Base-by-base conservation (phyloP, 1,140 invertebrate genomes). In the Drosophila asahinai region DNA sequence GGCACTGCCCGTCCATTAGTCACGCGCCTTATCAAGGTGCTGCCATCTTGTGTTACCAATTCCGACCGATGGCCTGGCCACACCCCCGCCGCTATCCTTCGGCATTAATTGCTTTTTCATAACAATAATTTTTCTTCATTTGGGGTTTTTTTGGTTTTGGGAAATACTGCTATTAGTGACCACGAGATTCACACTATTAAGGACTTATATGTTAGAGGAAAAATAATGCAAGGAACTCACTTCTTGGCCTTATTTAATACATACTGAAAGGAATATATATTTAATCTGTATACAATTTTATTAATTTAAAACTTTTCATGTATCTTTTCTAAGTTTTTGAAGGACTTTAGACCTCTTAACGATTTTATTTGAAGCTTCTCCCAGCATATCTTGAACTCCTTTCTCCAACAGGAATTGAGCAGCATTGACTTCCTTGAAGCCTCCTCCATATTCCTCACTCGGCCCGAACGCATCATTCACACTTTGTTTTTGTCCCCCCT, bases 21-120 rank as follows among this genome's bases (percentile, higher is more conserved):
- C 84, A 89, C 77, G 83, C 80, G 64, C 75, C 47, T 58, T 89
- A 87, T 87, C 83, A 83, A 78, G 84, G 83, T 83, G 84, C 80
- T 89, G 65, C 77, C 84, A 87, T 86, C 83, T 68, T 71, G 52
- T 77, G 79, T 66, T 73, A 58, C 67, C 43, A 73, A 73, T 74
- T 80, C 58, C 66, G 66, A 64, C 63, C 84, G 86, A 75, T 86
- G 83, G 60, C 82, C 63, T 65, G 74, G 63, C 82, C 67, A 75
- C 74, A 62, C 68, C 45, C 42, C 51, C 49, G 42, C 33, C 47
- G 12, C 25, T 58, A 47, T 49, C 42, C 40, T 57, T 12, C 43
- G 15, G 47, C 61, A 58, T 78, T 86, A 86, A 84, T 81, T 83
- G 77, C 62, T 61, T 77, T 71, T 77, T 86, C 80, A 87, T 77